Evolutionary conservation across 2,113 vertebrate genomes (phyloP), one percentile per base, ranked within the genome.

Genomic region (Labeo rohita): DNA sequence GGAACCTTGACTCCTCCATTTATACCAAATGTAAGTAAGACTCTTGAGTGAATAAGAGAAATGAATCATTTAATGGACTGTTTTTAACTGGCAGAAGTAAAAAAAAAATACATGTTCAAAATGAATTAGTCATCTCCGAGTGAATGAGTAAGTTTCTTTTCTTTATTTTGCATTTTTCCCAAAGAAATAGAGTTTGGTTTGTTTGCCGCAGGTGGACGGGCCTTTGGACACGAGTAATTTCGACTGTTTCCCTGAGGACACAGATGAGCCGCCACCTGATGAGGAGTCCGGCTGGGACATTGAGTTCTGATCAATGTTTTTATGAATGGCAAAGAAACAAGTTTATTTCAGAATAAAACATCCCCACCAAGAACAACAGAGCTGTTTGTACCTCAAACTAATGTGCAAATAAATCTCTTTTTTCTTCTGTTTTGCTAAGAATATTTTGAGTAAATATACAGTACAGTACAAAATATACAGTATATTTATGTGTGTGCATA

Each of bases 171-270:
- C 1, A 16, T 49, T 75, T 83, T 72, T 18, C 6, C 11, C 11
- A 23, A 18, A 72, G 68, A 72, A 72, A 75, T 13, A 28, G 56
- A 59, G 23, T 75, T 43, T 78, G 49, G 28, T 28, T 72, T 39
- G 65, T 8, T 47, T 73, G 43, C 2, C 0, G 8, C 90, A 95
- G 95, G 92, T 95, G 83, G 89, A 88, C 1, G 93, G 94, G 0
- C 95, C 95, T 0, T 52, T 94, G 63, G 95, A 95, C 90, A 94
- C 87, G 88, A 92, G 92, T 52, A 95, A 95, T 90, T 95, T 95
- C 59, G 94, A 95, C 89, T 90, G 76, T 16, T 95, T 95, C 87
- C 91, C 94, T 0, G 87, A 91, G n/a, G 94, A 95, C 82, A 28
- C 8, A 0, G 93, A 95, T 0, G 92, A 89, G 2, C 90, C 92